Evolutionary conservation across 1,140 invertebrate species (phyloP).

Genomic region (Pomphorhynchus laevis): DNA sequence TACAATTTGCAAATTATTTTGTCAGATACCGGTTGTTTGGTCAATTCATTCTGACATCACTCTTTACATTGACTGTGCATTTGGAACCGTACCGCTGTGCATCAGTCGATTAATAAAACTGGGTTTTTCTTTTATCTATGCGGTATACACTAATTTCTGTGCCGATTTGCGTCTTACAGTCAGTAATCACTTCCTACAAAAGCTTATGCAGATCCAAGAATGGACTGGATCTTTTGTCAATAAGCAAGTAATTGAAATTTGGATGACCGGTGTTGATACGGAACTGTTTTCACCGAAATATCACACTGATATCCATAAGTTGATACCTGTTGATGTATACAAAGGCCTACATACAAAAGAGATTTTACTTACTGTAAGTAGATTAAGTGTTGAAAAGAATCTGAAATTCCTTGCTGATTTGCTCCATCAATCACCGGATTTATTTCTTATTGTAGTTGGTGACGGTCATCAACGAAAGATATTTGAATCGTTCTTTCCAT

Average conservation of each 20-base stretch:
- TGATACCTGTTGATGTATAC: not conserved
- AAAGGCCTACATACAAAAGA: not conserved
- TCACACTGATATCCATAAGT: not conserved
- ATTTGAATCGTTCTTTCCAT: slow-evolving; percentile 6
- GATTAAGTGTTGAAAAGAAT: slow-evolving; percentile 9
- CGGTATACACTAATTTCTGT: slow-evolving; percentile 1
- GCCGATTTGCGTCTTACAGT: slow-evolving; percentile 8
- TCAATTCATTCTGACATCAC: slow-evolving; percentile 7
- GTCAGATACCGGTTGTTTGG: slow-evolving; percentile 8
- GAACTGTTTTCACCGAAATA: slow-evolving; percentile 6
- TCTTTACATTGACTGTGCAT: too few species aligned
- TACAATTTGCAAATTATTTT: not conserved
- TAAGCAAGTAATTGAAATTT: slow-evolving; percentile 4
- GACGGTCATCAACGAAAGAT: slow-evolving; percentile 3
- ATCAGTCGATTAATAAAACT: too few species aligned
- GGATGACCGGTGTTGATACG: slow-evolving; percentile 9
- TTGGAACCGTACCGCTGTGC: too few species aligned
- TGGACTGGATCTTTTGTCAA: too few species aligned
- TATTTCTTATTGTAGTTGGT: slow-evolving; percentile 6
- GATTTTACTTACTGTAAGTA: slow-evolving; percentile 2
- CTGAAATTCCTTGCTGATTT: slow-evolving; percentile 7
- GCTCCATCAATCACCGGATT: slow-evolving; percentile 1
- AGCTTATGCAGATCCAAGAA: too few species aligned
- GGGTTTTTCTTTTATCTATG: not conserved
- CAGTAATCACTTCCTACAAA: not conserved